Conservation (phyloP, 1,140 invertebrate species). For the Phortica variegata region DNA sequence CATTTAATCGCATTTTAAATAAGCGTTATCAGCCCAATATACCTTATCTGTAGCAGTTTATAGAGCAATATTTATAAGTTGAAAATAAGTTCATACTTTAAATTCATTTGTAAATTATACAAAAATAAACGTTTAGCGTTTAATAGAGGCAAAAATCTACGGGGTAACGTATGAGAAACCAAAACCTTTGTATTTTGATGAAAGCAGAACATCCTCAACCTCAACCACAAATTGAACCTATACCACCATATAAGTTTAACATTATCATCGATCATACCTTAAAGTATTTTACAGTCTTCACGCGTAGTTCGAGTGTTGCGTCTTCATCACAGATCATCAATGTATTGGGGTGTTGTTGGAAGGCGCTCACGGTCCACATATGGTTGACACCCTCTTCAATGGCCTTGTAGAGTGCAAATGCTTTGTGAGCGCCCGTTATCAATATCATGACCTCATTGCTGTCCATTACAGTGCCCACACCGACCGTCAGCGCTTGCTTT, state of each 20-base stretch:
- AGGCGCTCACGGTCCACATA: constrained; percentile 99
- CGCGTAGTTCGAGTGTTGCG: constrained; percentile 92
- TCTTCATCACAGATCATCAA: constrained; percentile 98
- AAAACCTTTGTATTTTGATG: constrained; percentile 12
- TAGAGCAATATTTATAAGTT: no score
- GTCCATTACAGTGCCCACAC: constrained; percentile 99
- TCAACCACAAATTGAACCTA: not conserved
- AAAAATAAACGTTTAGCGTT: no score
- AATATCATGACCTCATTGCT: constrained; percentile 96
- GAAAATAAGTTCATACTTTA: no score
- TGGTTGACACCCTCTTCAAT: constrained; percentile 94
- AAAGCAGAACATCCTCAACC: not conserved
- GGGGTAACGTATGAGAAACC: no score
- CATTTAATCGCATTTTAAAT: no score
- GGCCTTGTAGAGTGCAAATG: constrained; percentile 94
- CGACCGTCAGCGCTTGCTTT: constrained; percentile 93
- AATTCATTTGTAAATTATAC: no score
- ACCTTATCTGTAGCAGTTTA: no score
- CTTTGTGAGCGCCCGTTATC: constrained; percentile 96
- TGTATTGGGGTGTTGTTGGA: constrained; percentile 90
- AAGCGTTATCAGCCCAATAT: no score
- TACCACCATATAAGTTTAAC: constrained; percentile 5
- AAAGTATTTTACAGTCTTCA: constrained; percentile 99
- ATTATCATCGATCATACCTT: constrained; percentile 67
- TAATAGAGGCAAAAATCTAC: no score